A percentile compares a stretch with the other conserved stretches of the same genome.
Evolutionary conservation across 2,888 invertebrate species (phyloP).

Genomic region (Osmoderma eremita): DNA sequence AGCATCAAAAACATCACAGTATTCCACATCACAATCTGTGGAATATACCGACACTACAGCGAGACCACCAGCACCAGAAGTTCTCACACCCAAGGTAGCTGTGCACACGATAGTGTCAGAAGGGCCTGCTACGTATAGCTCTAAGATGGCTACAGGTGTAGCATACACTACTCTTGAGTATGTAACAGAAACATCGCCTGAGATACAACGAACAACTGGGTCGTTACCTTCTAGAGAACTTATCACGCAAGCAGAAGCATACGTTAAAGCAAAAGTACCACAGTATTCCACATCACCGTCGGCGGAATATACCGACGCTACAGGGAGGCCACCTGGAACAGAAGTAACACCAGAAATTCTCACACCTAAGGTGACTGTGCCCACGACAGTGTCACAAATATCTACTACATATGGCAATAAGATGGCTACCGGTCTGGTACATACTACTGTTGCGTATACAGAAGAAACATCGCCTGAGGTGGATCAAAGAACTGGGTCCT

Average conservation of each 20-base stretch:
- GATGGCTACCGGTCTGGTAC: neutral
- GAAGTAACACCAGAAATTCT: neutral
- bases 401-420: neutral
- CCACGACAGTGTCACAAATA: neutral
- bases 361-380: neutral
- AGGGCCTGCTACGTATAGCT: no score
- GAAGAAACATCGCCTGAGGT: neutral
- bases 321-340: neutral
- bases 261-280: no score
- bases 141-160: neutral
- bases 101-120: no score
- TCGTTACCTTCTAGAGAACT: neutral
- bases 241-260: no score
- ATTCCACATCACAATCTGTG: neutral
- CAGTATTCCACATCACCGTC: no score
- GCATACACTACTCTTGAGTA: slow-evolving; percentile 4
- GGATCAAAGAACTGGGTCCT: no score
- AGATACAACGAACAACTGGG: neutral
- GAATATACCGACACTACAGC: neutral
- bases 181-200: neutral
- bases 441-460: neutral
- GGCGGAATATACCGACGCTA: no score
- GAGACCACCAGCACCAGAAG: neutral
- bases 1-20: neutral
- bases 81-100: neutral